Evolutionary conservation across 2,797 vertebrate genomes (phyloP).

Genomic region (Zenarchopterus dispar): DNA sequence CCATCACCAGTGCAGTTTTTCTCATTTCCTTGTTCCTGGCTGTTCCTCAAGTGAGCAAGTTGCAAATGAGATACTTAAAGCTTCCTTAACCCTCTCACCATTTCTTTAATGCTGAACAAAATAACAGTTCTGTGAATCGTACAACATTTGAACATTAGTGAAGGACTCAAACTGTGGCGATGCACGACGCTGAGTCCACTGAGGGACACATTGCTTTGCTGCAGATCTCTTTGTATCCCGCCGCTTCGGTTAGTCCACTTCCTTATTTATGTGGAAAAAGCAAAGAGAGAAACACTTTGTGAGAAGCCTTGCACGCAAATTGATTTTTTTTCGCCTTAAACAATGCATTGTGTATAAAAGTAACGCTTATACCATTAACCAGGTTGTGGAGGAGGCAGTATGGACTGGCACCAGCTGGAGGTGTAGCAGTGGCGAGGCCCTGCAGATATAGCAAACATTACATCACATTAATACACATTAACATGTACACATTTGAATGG

Average conservation of each 20-base stretch:
- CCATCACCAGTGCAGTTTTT: too few relatives aligned
- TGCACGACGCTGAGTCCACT: background rate
- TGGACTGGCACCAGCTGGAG: conserved; percentile 1
- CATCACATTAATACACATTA: background rate
- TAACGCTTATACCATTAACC: conserved; percentile 1
- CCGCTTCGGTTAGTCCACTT: conserved; percentile 1
- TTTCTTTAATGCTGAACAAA: too few relatives aligned
- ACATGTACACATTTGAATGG: background rate
- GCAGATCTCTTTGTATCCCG: conserved; percentile 10
- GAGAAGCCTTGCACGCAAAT: background rate
- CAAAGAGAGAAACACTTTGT: too few relatives aligned
- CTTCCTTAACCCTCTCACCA: too few relatives aligned
- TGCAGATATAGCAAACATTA: background rate
- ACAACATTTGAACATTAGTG: background rate
- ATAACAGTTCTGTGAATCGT: too few relatives aligned
- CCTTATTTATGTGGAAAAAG: background rate
- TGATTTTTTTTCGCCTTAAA: background rate
- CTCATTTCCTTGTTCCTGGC: too few relatives aligned
- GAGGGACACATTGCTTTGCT: conserved; percentile 5
- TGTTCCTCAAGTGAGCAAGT: too few relatives aligned
- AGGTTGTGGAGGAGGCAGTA: conserved; percentile 16
- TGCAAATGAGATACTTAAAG: too few relatives aligned
- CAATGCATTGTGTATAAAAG: background rate
- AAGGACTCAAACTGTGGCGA: background rate
- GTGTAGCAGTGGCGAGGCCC: conserved; percentile 6